A percentile compares a stretch with the other conserved stretches of the same genome.
These are phyloP conservation scores for Trichonephila clavipes DNA, from an alignment of 1,140 invertebrate species.

Conservation along the genomic window DNA sequence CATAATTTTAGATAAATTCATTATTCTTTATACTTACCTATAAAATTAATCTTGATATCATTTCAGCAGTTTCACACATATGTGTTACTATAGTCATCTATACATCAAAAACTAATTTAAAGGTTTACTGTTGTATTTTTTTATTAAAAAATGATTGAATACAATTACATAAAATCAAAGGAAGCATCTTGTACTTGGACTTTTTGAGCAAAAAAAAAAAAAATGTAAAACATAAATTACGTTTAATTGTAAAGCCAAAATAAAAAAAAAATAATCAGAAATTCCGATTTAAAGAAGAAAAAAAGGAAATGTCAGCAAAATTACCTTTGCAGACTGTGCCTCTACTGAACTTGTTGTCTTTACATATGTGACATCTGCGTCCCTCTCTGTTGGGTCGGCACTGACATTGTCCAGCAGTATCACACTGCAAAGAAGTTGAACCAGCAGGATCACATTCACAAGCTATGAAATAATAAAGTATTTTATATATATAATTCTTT, in stretches of 20 bases:
- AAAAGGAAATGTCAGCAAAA: background rate
- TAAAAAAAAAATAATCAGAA: no score
- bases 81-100: no score
- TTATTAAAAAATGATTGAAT: no score
- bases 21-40: no score
- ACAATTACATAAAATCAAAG: no score
- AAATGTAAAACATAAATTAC: background rate
- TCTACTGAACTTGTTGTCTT: constrained; percentile 93
- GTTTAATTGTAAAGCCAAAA: background rate
- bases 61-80: no score
- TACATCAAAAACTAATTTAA: no score
- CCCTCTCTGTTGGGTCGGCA: constrained; percentile 95
- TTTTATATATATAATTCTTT: background rate
- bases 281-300: background rate
- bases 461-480: constrained; percentile 78
- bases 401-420: constrained; percentile 91
- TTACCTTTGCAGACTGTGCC: constrained; percentile 88
- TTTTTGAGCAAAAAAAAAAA: background rate
- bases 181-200: background rate
- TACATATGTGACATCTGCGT: constrained; percentile 92
- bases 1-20: no score
- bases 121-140: no score
- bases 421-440: constrained; percentile 90
- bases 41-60: no score
- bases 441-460: constrained; percentile 95